These are phyloP conservation scores for Muntiacus muntjak DNA, from an alignment of 2,113 vertebrate species.

Conservation along the genomic window DNA sequence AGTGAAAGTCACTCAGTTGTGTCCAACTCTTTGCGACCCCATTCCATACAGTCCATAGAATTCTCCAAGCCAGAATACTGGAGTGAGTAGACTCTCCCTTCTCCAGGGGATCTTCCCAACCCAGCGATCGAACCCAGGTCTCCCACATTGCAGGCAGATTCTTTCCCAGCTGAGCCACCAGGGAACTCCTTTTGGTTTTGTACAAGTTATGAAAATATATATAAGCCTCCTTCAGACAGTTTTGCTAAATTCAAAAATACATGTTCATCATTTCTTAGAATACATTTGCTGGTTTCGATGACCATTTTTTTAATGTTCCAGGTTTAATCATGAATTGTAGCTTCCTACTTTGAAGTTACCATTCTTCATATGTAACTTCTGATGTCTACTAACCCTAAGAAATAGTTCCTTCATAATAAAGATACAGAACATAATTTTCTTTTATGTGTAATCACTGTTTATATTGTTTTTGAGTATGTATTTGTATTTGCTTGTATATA, in stretches of 20 bases:
- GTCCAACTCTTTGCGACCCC: not conserved
- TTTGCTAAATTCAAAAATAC: constrained; percentile 29
- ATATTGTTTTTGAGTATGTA: not conserved
- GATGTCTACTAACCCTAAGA: not conserved
- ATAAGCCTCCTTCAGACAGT: not conserved
- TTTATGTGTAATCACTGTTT: not conserved
- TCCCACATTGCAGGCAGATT: not conserved
- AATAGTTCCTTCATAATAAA: not conserved
- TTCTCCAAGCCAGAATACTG: not conserved
- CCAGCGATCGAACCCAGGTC: not conserved
- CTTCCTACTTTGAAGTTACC: constrained; percentile 8
- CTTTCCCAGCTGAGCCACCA: not conserved
- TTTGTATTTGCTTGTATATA: not conserved
- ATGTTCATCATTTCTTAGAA: not conserved
- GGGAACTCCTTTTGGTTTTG: not conserved
- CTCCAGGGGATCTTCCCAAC: not conserved
- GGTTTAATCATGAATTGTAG: not conserved
- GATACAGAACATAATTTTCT: not conserved
- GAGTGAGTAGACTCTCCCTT: not conserved
- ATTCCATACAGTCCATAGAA: not conserved
- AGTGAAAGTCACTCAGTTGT: not conserved
- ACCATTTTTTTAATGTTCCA: not conserved
- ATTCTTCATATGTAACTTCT: not conserved
- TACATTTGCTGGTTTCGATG: not conserved
- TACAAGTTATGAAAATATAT: not conserved